Evolutionary conservation across 2,797 vertebrate species (phyloP).

Genomic region (Mustela erminea): DNA sequence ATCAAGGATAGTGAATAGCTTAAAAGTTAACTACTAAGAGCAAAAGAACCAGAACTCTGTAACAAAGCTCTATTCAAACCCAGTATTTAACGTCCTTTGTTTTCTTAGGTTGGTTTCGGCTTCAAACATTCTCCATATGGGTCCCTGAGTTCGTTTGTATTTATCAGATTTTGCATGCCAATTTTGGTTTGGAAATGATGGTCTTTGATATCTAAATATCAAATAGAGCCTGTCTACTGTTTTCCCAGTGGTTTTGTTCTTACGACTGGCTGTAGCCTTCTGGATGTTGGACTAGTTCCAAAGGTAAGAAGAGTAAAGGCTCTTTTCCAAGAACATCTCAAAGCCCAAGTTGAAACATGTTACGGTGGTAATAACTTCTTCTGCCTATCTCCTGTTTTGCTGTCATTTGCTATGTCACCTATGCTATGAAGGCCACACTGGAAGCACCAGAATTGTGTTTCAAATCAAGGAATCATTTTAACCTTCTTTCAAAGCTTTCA

Average conservation of each 20-base stretch:
- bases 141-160: slow-evolving; percentile 4
- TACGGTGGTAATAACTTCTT: slow-evolving; percentile 34
- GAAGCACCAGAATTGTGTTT: slow-evolving; percentile 43
- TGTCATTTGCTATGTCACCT: not conserved
- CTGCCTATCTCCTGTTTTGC: not conserved
- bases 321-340: slow-evolving; percentile 58
- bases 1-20: not conserved
- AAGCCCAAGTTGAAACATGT: slow-evolving; percentile 44
- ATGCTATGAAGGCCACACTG: not conserved
- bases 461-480: slow-evolving; percentile 41
- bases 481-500: not conserved
- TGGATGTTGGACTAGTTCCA: slow-evolving; percentile 54
- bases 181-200: slow-evolving; percentile 40
- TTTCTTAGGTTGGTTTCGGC: slow-evolving; percentile 15
- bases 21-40: slow-evolving; percentile 64
- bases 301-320: slow-evolving; percentile 43
- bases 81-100: not conserved
- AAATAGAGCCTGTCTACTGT: not conserved
- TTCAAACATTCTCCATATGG: slow-evolving; percentile 5
- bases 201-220: slow-evolving; percentile 52
- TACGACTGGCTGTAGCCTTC: not conserved
- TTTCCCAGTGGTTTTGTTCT: slow-evolving; percentile 47
- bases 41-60: not conserved
- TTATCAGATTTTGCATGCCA: slow-evolving; percentile 2
- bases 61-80: not conserved